phyloP scores from a whole-genome alignment of 1,140 invertebrate genomes.

The Caenorhabditis latens region DNA sequence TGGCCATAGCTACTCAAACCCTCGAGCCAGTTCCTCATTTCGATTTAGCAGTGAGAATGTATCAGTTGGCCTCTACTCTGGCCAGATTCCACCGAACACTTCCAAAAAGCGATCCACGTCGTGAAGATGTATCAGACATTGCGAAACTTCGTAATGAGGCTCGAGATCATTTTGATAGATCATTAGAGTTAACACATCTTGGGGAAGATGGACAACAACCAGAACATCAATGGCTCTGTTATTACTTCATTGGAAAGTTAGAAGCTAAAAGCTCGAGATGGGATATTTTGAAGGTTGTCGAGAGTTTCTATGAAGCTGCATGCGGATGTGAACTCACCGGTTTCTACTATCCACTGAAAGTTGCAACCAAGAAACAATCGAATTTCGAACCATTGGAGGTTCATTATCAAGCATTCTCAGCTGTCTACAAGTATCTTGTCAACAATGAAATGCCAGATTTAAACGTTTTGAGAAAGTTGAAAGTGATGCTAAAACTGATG shows the following conservation, averaged over 20 bases:
- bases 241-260: slow-evolving; percentile 57
- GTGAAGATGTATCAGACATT: not conserved
- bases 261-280: slow-evolving; percentile 17
- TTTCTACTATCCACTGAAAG: slow-evolving; percentile 63
- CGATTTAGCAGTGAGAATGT: not conserved
- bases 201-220: slow-evolving; percentile 23
- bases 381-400: slow-evolving; percentile 66
- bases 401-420: slow-evolving; percentile 62
- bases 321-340: slow-evolving; percentile 55
- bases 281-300: slow-evolving; percentile 59
- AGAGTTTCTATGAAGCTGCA: slow-evolving; percentile 62
- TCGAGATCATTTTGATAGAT: not conserved
- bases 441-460: slow-evolving; percentile 37
- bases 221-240: slow-evolving; percentile 58
- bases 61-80: not conserved
- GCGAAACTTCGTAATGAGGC: not conserved
- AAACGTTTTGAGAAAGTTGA: not conserved
- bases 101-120: not conserved
- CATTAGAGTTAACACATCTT: not conserved
- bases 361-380: slow-evolving; percentile 62
- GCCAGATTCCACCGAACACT: slow-evolving; percentile 13
- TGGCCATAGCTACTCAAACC: not conserved
- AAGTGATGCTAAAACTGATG: not conserved
- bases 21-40: slow-evolving; percentile 9
- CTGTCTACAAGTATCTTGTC: slow-evolving; percentile 59